Percentiles rank a stretch among this genome's conserved stretches.
Conservation (phyloP, 1,140 invertebrate genomes). For the Magallana ariakensis region DNA sequence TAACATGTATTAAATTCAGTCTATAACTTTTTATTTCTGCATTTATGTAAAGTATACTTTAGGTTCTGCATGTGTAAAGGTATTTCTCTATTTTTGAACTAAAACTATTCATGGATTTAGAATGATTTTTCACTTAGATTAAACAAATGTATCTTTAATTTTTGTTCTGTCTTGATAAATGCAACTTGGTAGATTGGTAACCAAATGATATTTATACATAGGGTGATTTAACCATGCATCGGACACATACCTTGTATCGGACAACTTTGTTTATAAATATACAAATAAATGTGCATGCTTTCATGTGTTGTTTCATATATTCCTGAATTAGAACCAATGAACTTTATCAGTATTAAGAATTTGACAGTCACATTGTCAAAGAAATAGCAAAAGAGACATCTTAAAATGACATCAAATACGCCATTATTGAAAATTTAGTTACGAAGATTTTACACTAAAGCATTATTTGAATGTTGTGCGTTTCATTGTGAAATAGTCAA, state of each 20-base stretch:
- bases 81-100: no score
- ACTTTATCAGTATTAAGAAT: slow-evolving; percentile 1
- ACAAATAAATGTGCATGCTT: background rate
- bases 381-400: background rate
- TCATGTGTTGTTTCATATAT: background rate
- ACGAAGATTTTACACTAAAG: slow-evolving; percentile 1
- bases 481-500: background rate
- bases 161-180: no score
- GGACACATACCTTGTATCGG: no score
- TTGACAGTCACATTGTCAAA: background rate
- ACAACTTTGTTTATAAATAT: background rate
- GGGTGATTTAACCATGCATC: background rate
- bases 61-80: no score
- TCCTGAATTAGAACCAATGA: background rate
- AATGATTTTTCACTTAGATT: no score
- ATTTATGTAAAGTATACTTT: no score
- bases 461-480: slow-evolving; percentile 5
- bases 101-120: no score
- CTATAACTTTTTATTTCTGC: no score
- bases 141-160: no score
- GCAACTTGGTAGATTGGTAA: no score
- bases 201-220: background rate
- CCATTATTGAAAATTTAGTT: background rate
- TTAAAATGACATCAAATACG: slow-evolving; percentile 1
- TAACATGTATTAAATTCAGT: no score